Evolutionary conservation across 2,888 invertebrate genomes (phyloP), one percentile per base, ranked within the genome.

Genomic region (Hipparchia semele): DNA sequence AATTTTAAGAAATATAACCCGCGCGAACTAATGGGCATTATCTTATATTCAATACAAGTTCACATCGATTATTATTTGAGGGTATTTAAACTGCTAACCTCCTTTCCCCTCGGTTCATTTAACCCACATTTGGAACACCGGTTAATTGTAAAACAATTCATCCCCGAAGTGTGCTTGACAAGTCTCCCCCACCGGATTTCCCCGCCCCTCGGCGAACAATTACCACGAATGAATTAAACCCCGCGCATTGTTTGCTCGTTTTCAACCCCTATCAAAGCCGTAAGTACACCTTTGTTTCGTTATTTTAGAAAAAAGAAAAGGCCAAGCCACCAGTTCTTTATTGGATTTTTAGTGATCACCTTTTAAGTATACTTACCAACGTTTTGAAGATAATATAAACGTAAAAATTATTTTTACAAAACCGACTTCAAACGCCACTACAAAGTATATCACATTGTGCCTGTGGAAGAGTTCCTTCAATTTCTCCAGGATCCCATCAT

Each of bases 281-380:
- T 58, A 23, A 23, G 23, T 23, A 61, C 61, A 70, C 66, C 72
- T 66, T 70, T 67, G 73, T 58, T 58, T 58, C 71, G 74, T 75
- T 72, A 72, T 70, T 76, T 72, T 60, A 70, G 68, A 68, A 68
- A 72, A 74, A 75, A 49, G 49, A 39, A 39, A 39, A 61, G 69
- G 61, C 53, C 53, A 69, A 69, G 53, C 61, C 61, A n/a, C 53
- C 53, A 61, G 69, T 61, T 60, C 46, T 68, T 58, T 66, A 49
- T 64, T 39, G 62, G 6, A 64, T 60, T 39, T 60, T 7, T 56
- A 1, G 56, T 49, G 6, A 49, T 4, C 3, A 39, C 39, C 39
- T 5, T 39, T 39, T 39, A 49, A 49, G 49, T 49, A 49, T 39
- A 39, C 39, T 0, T 39, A 39, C 23, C 23, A 23, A 23, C 23